Evolutionary conservation across 2,113 vertebrate genomes (phyloP).

Genomic region (Sigmodon hispidus): DNA sequence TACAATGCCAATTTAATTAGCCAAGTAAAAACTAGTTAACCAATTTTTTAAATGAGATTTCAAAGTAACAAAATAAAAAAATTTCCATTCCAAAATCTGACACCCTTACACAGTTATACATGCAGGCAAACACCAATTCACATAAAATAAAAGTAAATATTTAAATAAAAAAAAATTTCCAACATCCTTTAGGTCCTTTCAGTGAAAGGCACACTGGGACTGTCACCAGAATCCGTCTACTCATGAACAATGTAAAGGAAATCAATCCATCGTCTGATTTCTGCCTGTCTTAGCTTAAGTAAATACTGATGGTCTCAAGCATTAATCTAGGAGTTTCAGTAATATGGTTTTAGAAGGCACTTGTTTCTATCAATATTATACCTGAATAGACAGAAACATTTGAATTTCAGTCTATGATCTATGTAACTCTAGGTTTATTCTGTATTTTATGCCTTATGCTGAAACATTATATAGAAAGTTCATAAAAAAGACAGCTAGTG

Average conservation of each 20-base stretch:
- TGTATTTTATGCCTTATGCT: not conserved
- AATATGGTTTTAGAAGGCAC: not conserved
- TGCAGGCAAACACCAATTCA: too few relatives aligned
- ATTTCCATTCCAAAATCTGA: too few relatives aligned
- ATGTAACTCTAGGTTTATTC: not conserved
- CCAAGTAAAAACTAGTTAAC: conserved; percentile 52
- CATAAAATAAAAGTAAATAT: too few relatives aligned
- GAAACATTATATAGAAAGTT: conserved; percentile 42
- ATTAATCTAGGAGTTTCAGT: conserved; percentile 9
- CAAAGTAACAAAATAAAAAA: conserved; percentile 55
- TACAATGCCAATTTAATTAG: conserved; percentile 52
- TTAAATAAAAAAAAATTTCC: too few relatives aligned
- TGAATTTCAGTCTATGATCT: not conserved
- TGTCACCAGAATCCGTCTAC: conserved; percentile 37
- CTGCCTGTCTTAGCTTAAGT: conserved; percentile 25
- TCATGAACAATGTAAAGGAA: conserved; percentile 45
- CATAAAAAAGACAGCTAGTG: conserved; percentile 2
- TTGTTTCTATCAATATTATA: not conserved
- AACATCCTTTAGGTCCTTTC: conserved; percentile 13
- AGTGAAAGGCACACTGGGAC: not conserved
- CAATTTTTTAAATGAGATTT: conserved; percentile 54
- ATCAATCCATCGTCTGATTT: conserved; percentile 18
- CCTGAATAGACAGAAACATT: conserved; percentile 14
- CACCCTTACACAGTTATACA: too few relatives aligned
- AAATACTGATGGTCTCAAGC: conserved; percentile 51